phyloP scores from a whole-genome alignment of 2,888 invertebrate genomes.

The Punctoribates punctum region DNA sequence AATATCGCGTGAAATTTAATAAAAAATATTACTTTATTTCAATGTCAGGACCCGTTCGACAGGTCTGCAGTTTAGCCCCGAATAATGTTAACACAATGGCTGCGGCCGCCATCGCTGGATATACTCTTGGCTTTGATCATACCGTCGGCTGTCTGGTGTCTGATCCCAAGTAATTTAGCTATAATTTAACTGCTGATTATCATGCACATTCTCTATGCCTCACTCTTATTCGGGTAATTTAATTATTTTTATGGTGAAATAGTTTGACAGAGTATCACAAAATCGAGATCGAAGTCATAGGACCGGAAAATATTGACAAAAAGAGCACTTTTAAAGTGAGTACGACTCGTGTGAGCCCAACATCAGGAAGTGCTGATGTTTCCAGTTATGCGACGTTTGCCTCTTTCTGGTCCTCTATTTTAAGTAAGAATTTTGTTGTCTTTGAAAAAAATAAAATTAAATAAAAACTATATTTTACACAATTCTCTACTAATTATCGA shows the following conservation, averaged over 20 bases:
- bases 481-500: too few species aligned
- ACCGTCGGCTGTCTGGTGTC: conserved; percentile 57
- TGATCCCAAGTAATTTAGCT: conserved; percentile 56
- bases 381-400: conserved; percentile 58
- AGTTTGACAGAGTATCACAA: conserved; percentile 58
- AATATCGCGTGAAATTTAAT: too few species aligned
- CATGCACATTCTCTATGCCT: too few species aligned
- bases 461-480: too few species aligned
- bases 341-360: conserved; percentile 58
- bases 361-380: conserved; percentile 55
- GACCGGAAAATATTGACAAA: conserved; percentile 50
- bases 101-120: conserved; percentile 58
- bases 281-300: conserved; percentile 57
- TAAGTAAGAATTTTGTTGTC: conserved; percentile 50
- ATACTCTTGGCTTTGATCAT: conserved; percentile 58
- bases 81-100: conserved; percentile 63
- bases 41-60: conserved; percentile 56
- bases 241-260: not conserved
- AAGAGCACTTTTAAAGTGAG: conserved; percentile 50
- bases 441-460: too few species aligned
- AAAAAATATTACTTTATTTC: too few species aligned
- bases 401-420: conserved; percentile 57
- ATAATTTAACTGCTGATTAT: too few species aligned
- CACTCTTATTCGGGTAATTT: not conserved
- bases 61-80: conserved; percentile 59